Base-by-base conservation (phyloP, 2,797 vertebrate genomes). In the Myoxocephalus aenaeus region DNA sequence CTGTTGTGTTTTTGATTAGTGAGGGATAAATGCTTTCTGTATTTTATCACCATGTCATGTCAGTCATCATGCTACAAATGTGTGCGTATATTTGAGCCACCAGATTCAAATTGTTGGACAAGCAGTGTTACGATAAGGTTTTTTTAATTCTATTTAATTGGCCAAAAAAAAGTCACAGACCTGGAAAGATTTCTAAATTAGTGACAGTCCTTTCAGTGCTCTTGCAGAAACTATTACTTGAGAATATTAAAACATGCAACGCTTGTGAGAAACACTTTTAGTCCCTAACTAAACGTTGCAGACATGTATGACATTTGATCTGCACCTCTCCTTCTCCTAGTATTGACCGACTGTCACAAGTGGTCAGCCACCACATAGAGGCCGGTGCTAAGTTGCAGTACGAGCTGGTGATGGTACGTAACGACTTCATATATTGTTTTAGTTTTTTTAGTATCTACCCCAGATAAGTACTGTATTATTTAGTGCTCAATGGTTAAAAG, bases 351-450 rank as follows among this genome's bases (percentile, higher is more conserved):
- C 90, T 99, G 67, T 73, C 92, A 11, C 94, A 95, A 14, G 87
- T 98, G 77, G 93, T 94, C 56, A 89, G 93, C 27, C 91, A 96
- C 70, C 93, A 97, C 89, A 96, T 98, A 75, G 96, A 98, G 92
- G 89, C 87, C 51, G 92, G 89, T 20, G 86, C 87, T 61, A 96
- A 92, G 88, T 94, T 99, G 62, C 88, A 94, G 8, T 87, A 95
- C n/a, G 92, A 97, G 81, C 90, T 99, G 25, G 90, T 92, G 56
- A 92, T 99, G 91, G 94, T 92, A 87, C 79, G 94, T 82, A 68
- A 5, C 67, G 0, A 48, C 32, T 75, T 71, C 9, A 10, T 27
- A 10, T 5, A 53, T 44, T 70, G 22, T 73, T 42, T 25, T 25
- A 10, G 17, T 14, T 51, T 6, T 51, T 44, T 46, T 77, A 15